Evolutionary conservation across 2,113 vertebrate species (phyloP).

Genomic region (Barbus barbus): DNA sequence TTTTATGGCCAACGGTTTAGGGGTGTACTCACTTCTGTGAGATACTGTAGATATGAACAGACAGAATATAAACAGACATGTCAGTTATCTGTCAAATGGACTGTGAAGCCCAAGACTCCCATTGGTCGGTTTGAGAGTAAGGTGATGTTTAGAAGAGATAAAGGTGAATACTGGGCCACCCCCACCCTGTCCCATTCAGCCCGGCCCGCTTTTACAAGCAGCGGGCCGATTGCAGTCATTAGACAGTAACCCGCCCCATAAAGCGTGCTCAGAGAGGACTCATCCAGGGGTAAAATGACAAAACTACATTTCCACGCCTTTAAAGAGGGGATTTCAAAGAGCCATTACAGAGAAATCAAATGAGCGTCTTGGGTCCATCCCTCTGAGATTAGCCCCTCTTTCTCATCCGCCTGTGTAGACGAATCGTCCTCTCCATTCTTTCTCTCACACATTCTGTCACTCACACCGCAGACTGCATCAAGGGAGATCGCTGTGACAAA

Average conservation of each 20-base stretch:
- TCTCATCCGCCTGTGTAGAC: constrained; percentile 5
- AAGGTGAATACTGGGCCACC: background rate
- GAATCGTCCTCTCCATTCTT: background rate
- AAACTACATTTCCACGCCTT: constrained; percentile 35
- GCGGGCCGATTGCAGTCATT: background rate
- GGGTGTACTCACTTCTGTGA: no score
- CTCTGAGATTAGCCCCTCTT: constrained; percentile 33
- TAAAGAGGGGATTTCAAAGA: constrained; percentile 57
- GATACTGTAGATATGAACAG: background rate
- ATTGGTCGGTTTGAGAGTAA: no score
- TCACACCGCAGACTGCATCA: constrained; percentile 56
- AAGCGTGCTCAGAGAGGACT: constrained; percentile 16
- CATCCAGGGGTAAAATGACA: constrained; percentile 25
- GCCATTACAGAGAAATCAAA: constrained; percentile 63
- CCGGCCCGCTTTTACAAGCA: constrained; percentile 20
- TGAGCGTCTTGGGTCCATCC: constrained; percentile 44
- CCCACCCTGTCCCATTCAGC: background rate
- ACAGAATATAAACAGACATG: no score
- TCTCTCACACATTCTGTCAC: constrained; percentile 34
- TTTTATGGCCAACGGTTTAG: no score
- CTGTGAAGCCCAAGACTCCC: no score
- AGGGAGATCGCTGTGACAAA: constrained; percentile 66
- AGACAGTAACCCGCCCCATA: constrained; percentile 18
- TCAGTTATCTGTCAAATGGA: no score
- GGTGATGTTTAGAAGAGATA: constrained; percentile 5